Base-by-base conservation (phyloP, 2,113 vertebrate species). In the Synodontis membranacea region DNA sequence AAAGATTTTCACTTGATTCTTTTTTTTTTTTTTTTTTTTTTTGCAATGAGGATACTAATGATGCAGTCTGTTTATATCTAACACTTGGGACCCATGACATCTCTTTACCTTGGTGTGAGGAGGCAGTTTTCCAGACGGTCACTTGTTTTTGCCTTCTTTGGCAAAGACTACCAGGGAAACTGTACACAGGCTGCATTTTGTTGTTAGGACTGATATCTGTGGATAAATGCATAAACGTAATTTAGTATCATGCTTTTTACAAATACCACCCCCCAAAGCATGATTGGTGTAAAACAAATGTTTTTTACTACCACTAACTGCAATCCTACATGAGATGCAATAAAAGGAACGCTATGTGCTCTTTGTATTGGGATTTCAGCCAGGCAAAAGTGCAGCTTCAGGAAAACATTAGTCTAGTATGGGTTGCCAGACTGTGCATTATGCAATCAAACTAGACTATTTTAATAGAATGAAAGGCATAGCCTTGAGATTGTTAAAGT, bases 101-200 rank as follows among this genome's bases (percentile, higher is more conserved):
- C 3, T 83, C 9, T 44, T 80, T 88, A 92, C 91, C 91, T 89
- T 85, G 85, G 12, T 75, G 82, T 50, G 86, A 86, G 31, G 88
- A 68, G 84, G 91, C 86, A 83, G 89, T 86, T 86, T 92, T 83
- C 86, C 88, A 93, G 54, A 92, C 81, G 31, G 83, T 88, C 82
- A 91, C 31, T 39, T 85, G 90, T 62, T 75, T 91, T 85, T 90
- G 89, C 66, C 83, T 88, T 76, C 86, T 83, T 64, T 86, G 76
- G 80, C 62, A 72, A 0, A 88, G 80, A 28, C 68, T 64, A 54
- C 88, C 80, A n/a, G 88, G 88, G 42, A 90, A 87, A 66, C 75
- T 84, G 74, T 88, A 85, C 10, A 9, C 82, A 1, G 91, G 42
- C 39, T 91, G 84, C 42, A 83, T 81, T 66, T 80, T 64, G 44